A percentile compares a stretch with the other conserved stretches of the same genome.
These are phyloP conservation scores for Melanocharis versteri DNA, from an alignment of 2,113 vertebrate genomes.

Conservation along the genomic window DNA sequence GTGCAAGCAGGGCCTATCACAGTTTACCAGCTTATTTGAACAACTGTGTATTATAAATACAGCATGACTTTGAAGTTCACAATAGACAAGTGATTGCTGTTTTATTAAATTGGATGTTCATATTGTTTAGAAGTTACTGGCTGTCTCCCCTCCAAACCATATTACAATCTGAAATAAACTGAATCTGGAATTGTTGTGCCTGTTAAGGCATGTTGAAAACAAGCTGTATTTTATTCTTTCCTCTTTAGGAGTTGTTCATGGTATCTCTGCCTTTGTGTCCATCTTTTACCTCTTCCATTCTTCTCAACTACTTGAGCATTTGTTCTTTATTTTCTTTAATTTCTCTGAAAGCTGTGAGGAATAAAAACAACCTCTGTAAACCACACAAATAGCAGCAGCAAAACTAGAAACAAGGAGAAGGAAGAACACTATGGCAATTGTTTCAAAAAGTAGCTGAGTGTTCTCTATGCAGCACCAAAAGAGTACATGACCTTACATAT, in stretches of 20 bases:
- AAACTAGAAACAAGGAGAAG: background rate
- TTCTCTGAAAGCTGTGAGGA: background rate
- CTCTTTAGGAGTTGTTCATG: background rate
- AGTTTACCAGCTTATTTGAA: background rate
- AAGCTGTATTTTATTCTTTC: background rate
- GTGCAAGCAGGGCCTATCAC: background rate
- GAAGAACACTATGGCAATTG: background rate
- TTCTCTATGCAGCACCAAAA: background rate
- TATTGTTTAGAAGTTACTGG: background rate
- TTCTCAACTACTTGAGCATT: background rate
- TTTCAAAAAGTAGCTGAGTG: background rate
- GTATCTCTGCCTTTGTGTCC: background rate
- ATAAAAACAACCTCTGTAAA: background rate
- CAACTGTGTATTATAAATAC: background rate
- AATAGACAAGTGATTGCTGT: background rate
- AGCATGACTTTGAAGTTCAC: background rate
- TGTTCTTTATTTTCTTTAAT: conserved; percentile 8
- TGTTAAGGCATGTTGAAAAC: background rate
- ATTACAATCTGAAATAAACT: background rate
- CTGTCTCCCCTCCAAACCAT: background rate
- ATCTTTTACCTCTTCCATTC: background rate
- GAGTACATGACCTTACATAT: background rate
- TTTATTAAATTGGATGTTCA: background rate
- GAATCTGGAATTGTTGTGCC: background rate
- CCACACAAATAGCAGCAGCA: background rate